Percentiles rank a stretch among this genome's conserved stretches.
Evolutionary conservation across 2,113 vertebrate genomes (phyloP).

Genomic region (Esox niger): DNA sequence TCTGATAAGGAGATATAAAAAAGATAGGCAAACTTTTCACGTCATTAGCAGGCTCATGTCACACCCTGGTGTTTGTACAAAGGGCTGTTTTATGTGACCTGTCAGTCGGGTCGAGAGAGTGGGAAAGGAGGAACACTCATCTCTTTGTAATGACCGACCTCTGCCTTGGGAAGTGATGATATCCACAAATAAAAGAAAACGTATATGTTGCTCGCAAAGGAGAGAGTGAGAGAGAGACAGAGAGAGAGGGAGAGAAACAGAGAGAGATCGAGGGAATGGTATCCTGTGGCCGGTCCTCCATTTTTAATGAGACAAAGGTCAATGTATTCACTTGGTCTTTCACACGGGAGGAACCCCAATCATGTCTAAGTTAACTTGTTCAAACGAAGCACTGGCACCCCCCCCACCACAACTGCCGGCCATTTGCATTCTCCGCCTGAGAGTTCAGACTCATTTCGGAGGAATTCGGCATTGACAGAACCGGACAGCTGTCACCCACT

Average conservation of each 20-base stretch:
- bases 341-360: slow-evolving; percentile 86
- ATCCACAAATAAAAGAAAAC: background rate
- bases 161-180: slow-evolving; percentile 8
- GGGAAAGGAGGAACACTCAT: slow-evolving; percentile 63
- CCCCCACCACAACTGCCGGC: slow-evolving; percentile 15
- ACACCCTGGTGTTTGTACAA: slow-evolving; percentile 76
- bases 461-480: slow-evolving; percentile 69
- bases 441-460: slow-evolving; percentile 69
- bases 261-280: slow-evolving; percentile 47
- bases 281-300: slow-evolving; percentile 82
- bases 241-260: background rate
- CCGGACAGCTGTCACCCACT: slow-evolving; percentile 73
- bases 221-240: background rate
- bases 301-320: slow-evolving; percentile 94
- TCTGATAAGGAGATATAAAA: slow-evolving; percentile 69
- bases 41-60: slow-evolving; percentile 79
- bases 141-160: slow-evolving; percentile 63
- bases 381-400: slow-evolving; percentile 61
- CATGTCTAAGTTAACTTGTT: slow-evolving; percentile 86
- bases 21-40: slow-evolving; percentile 74
- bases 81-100: slow-evolving; percentile 81
- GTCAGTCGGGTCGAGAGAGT: slow-evolving; percentile 80
- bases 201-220: background rate
- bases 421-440: slow-evolving; percentile 65
- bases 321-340: slow-evolving; percentile 88